Conservation (phyloP, 2,797 vertebrate genomes). For the Brachymystax lenok region DNA sequence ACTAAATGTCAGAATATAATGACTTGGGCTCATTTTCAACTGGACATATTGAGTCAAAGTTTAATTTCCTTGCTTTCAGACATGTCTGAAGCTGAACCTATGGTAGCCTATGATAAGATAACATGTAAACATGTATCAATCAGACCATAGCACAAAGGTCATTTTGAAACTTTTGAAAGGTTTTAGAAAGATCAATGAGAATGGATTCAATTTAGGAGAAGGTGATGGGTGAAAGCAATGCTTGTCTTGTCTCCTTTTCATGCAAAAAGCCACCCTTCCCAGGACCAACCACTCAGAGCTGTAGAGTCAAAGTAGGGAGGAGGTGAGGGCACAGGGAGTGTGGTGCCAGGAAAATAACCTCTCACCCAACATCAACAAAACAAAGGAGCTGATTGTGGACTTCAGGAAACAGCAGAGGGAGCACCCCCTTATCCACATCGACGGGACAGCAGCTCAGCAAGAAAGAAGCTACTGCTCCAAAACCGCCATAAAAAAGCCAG, state of each 20-base stretch:
- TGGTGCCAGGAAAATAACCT: no score
- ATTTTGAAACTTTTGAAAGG: neutral
- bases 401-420: no score
- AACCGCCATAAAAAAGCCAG: no score
- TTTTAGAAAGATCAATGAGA: neutral
- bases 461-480: no score
- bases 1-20: neutral
- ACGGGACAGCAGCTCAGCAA: no score
- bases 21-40: neutral
- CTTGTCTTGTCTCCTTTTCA: neutral
- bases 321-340: no score
- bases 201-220: neutral
- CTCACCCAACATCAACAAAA: no score
- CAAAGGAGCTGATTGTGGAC: no score
- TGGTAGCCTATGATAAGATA: neutral
- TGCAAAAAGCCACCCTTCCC: neutral
- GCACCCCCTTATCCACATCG: no score
- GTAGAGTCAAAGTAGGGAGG: neutral
- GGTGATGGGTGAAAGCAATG: neutral
- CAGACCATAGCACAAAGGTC: neutral
- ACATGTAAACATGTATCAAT: neutral
- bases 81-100: neutral
- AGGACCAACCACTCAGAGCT: neutral
- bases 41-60: neutral
- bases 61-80: neutral